Base-by-base conservation (phyloP, 2,797 vertebrate species). In the Clamator glandarius region DNA sequence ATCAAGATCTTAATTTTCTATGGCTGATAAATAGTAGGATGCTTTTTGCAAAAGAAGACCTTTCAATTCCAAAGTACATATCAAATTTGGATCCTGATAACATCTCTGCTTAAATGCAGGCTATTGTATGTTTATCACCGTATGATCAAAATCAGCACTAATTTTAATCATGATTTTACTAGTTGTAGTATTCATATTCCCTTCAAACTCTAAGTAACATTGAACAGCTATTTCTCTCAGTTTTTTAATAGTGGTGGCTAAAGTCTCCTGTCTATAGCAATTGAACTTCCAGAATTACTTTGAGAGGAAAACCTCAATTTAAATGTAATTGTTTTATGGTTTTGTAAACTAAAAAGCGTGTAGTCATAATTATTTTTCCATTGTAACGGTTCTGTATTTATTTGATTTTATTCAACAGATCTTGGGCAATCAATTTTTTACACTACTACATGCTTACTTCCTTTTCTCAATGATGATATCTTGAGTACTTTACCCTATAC, bases 401-500 rank as follows among this genome's bases (percentile, higher is more conserved):
- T 95, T 97, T 96, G 86, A 89, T 97, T 96, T 98, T 98, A 97
- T 98, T 98, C 97, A 95, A 93, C 98, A 99, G 99, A 99, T 99
- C 98, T 99, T 96, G 99, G 99, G 97, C 99, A 99, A 98, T 99
- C 99, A 91, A 99, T 99, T 98, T 99, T 99, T 99, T 99, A 99
- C 97, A 99, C 99, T 90, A 99, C 99, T 84, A 99, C 99, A 86
- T 99, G 99, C 98, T 99, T 99, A 97, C 98, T 99, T 96, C 99
- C 99, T 91, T 99, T 99, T 98, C 99, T 99, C 98, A 99, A 95
- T 97, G 99, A 99, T 94, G 99, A 99, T 98, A 99, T 99, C 98
- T 98, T 99, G 98, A 99, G 99, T 98, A 99, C 99, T 98, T 99
- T 99, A 97, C 99, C 99, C 93, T 99, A 99, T 98, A 99, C 99